Evolutionary conservation across 2,113 vertebrate species (phyloP), one percentile per base, ranked within the genome.

Genomic region (Miniopterus natalensis): DNA sequence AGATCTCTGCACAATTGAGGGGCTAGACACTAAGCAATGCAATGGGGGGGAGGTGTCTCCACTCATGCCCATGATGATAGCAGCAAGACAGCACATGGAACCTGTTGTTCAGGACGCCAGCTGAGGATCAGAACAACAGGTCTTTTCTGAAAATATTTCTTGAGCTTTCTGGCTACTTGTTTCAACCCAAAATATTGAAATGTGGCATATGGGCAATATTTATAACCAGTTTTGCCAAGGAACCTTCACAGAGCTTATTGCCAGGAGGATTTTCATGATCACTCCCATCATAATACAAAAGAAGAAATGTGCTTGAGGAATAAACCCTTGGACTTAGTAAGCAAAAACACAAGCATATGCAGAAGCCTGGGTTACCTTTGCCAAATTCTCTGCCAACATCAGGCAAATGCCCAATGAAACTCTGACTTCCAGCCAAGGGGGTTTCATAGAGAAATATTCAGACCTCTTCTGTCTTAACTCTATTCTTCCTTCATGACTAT

Each of bases 241-340:
- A 94, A 70, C 18, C 84, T 88, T 97, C 92, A 74, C 47, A 88
- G 51, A 73, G 89, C 84, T 90, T 90, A 92, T 92, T 90, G 90
- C 80, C 90, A 95, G 68, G 47, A 95, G 90, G 88, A 55, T 96
- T 96, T 95, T 94, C 90, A 90, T 90, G 84, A 97, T 97, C 84
- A 92, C 77, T 85, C 89, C 95, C 68, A 92, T 95, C n/a, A 84
- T 66, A 92, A 83, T 95, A 61, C 75, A 87, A 78, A 85, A 92
- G 84, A 71, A 40, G 51, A 85, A 92, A 96, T 93, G 97, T 73
- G 93, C 96, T 95, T 93, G 92, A 96, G 87, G 95, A 97, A 95
- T 95, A 95, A 98, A 92, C 87, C 87, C 92, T 79, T 68, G 87
- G 71, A 77, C 55, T 95, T 77, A 81, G 94, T 95, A 95, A 97